These are phyloP conservation scores for Steinernema carpocapsae DNA, from an alignment of 2,888 invertebrate genomes.

Conservation along the genomic window DNA sequence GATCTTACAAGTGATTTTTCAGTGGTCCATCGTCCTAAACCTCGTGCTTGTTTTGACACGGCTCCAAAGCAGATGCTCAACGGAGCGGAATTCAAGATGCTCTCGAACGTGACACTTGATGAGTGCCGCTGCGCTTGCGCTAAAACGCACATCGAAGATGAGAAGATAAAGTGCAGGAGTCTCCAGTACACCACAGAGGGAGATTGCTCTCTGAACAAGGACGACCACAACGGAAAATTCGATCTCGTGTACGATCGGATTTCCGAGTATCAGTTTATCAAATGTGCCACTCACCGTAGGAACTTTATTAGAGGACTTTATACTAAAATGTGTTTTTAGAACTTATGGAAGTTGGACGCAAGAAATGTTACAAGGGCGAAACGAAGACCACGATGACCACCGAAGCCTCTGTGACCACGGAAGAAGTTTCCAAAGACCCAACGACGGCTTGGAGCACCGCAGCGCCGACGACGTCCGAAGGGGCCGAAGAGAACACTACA, in stretches of 20 bases:
- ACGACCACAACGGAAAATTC: slow-evolving; percentile 54
- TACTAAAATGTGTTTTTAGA: neutral
- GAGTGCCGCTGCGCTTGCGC: slow-evolving; percentile 57
- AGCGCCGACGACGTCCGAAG: neutral
- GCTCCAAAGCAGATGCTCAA: slow-evolving; percentile 56
- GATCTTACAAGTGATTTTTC: neutral
- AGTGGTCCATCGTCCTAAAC: neutral
- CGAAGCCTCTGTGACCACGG: neutral
- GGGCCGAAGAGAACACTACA: neutral
- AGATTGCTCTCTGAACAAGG: slow-evolving; percentile 59
- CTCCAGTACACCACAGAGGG: slow-evolving; percentile 55
- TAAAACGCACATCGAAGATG: slow-evolving; percentile 44
- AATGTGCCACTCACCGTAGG: neutral
- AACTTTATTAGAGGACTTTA: neutral
- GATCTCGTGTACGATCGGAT: slow-evolving; percentile 60
- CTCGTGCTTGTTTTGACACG: slow-evolving; percentile 56
- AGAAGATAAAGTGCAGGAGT: slow-evolving; percentile 43
- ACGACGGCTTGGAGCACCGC: slow-evolving; percentile 1
- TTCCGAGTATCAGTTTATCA: slow-evolving; percentile 27
- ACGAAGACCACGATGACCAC: slow-evolving; percentile 36
- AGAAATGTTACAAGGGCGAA: slow-evolving; percentile 2
- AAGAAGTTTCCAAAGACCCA: slow-evolving; percentile 3
- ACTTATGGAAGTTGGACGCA: neutral
- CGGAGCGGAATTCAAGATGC: slow-evolving; percentile 54
- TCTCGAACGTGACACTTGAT: slow-evolving; percentile 52